Base-by-base conservation (phyloP, 2,888 invertebrate species). In the Tridacna crocea region DNA sequence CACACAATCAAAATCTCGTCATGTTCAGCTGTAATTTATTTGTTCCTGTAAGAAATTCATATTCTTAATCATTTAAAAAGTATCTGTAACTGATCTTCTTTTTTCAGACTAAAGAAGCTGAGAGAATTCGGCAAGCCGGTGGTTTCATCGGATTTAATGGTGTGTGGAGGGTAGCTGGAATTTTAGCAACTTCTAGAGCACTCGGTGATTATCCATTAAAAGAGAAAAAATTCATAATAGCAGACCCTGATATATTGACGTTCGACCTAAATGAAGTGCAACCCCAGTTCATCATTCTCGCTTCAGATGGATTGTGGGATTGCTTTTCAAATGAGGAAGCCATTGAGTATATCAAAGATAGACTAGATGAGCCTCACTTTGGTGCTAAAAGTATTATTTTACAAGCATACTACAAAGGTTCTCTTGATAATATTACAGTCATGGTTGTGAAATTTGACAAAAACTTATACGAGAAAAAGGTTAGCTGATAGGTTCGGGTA, bases 241-340 rank as follows among this genome's bases (percentile, higher is more conserved):
- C 99, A 4, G 98, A 98, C 94, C 99, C 99, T 12, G 99, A 99
- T 94, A 97, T 99, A 89, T 95, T 98, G 90, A 97, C 98, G 48
- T 98, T 99, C 93, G 97, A 98, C 94, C 95, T 99, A 80, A 96
- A 96, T 80, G 97, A 98, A 94, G 97, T 97, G 92, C 97, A 93
- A 92, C 98, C 98, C 0, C 96, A 97, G 95, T 99, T 99, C 95
- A 95, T 99, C 89, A 96, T 99, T 84, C 95, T 99, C 80, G 99
- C 99, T 19, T 97, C 98, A 0, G 99, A 99, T 95, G 99, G 99
- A 1, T 95, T 99, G 51, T 99, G 99, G 99, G 99, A 99, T 94
- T 98, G 98, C 26, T 98, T 99, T 94, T 96, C 97, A 65, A 99
- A 99, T 94, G 98, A 99, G 94, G 99, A 99, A 94, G 99, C 99